These are phyloP conservation scores for Manacus vitellinus DNA, from an alignment of 2,113 vertebrate species.

Conservation along the genomic window DNA sequence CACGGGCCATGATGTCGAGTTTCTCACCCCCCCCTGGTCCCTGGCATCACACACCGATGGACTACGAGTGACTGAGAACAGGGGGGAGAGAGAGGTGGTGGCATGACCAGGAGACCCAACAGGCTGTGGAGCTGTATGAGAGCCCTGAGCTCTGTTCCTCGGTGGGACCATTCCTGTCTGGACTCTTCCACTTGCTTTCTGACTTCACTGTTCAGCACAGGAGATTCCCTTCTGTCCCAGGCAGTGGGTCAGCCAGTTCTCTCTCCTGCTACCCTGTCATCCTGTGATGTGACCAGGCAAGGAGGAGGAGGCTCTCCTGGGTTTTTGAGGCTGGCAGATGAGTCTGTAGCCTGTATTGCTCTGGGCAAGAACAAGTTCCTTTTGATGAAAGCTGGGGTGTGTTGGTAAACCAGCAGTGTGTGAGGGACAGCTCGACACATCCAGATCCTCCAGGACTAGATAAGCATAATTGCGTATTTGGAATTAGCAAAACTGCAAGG, in stretches of 20 bases:
- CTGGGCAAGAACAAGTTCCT: conserved; percentile 8
- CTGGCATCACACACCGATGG: background rate
- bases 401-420: conserved; percentile 14
- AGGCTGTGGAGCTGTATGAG: background rate
- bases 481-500: conserved; percentile 53
- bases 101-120: background rate
- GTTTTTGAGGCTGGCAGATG: background rate
- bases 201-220: background rate
- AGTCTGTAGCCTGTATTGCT: background rate
- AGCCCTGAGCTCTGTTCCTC: background rate
- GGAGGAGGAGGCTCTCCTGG: background rate
- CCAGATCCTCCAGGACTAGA: conserved; percentile 56
- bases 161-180: background rate
- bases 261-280: background rate
- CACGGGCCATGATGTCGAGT: background rate
- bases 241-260: background rate
- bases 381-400: conserved; percentile 17
- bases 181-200: background rate
- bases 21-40: background rate
- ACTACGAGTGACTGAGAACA: background rate
- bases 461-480: conserved; percentile 53
- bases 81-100: background rate
- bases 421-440: conserved; percentile 22
- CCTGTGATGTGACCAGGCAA: background rate
- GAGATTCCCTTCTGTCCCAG: background rate